A percentile compares a stretch with the other conserved stretches of the same genome.
phyloP scores from a whole-genome alignment of 2,888 invertebrate species.

The Sceliomorpha sp. region DNA sequence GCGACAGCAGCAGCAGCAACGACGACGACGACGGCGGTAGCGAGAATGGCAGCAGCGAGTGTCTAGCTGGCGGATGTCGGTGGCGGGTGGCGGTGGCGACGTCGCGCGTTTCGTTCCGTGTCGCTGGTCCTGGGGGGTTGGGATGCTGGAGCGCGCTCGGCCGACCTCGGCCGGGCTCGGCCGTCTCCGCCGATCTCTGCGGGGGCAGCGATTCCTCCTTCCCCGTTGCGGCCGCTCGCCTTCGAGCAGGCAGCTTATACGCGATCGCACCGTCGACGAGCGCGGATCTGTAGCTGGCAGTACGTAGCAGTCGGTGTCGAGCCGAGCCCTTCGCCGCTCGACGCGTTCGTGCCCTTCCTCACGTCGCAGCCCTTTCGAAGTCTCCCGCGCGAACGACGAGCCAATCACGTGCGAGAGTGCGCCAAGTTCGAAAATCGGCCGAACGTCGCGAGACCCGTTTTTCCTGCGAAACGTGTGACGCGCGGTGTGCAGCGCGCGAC shows the following conservation, averaged over 20 bases:
- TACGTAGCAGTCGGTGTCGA: constrained; percentile 16
- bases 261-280: constrained; percentile 64
- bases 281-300: constrained; percentile 48
- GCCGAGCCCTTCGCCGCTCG: no score
- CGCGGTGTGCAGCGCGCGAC: no score
- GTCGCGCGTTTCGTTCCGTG: constrained; percentile 46
- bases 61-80: constrained; percentile 17
- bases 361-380: no score
- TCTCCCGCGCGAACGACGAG: no score
- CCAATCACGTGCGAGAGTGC: no score
- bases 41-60: constrained; percentile 1
- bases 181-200: constrained; percentile 77
- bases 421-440: no score
- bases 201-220: constrained; percentile 76
- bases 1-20: background rate
- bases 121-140: constrained; percentile 54
- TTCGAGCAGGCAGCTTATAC: constrained; percentile 61
- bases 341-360: no score
- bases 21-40: background rate
- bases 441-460: no score
- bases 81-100: constrained; percentile 35
- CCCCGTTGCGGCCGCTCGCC: constrained; percentile 55
- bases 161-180: constrained; percentile 65
- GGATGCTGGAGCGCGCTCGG: constrained; percentile 49
- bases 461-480: no score